phyloP scores from a whole-genome alignment of 2,797 vertebrate species.

The Lithobates pipiens region DNA sequence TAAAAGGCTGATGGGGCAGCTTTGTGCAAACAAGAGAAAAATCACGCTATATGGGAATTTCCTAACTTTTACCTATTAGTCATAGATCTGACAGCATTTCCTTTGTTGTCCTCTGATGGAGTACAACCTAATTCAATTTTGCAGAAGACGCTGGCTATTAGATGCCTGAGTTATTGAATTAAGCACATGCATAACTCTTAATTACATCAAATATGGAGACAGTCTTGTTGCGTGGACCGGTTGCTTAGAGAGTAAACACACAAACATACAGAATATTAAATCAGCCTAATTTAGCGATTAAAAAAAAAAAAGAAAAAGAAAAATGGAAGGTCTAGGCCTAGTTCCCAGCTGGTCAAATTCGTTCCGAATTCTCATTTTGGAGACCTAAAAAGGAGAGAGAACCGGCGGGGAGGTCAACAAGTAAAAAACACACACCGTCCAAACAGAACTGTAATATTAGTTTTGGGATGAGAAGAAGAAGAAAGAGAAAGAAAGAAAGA shows the following conservation, averaged over 20 bases:
- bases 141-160: not conserved
- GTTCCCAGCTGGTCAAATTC: too few relatives aligned
- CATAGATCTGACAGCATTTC: not conserved
- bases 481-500: too few relatives aligned
- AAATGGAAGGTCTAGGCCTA: too few relatives aligned
- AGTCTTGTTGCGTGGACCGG: not conserved
- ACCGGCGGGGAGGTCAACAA: too few relatives aligned
- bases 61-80: conserved; percentile 2
- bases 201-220: conserved; percentile 12
- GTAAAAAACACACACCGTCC: too few relatives aligned
- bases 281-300: too few relatives aligned
- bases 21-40: conserved; percentile 12
- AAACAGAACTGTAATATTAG: too few relatives aligned
- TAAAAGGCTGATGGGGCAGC: not conserved
- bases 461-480: too few relatives aligned
- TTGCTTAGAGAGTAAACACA: conserved; percentile 1
- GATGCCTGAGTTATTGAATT: conserved; percentile 1
- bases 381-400: too few relatives aligned
- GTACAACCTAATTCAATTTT: conserved; percentile 29
- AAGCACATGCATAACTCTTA: not conserved
- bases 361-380: too few relatives aligned
- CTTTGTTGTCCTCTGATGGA: not conserved
- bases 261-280: not conserved
- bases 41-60: not conserved
- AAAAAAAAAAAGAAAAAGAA: not conserved